Percentiles rank a stretch among this genome's conserved stretches.
phyloP scores from a whole-genome alignment of 2,888 invertebrate genomes.

The Petrolisthes cinctipes region DNA sequence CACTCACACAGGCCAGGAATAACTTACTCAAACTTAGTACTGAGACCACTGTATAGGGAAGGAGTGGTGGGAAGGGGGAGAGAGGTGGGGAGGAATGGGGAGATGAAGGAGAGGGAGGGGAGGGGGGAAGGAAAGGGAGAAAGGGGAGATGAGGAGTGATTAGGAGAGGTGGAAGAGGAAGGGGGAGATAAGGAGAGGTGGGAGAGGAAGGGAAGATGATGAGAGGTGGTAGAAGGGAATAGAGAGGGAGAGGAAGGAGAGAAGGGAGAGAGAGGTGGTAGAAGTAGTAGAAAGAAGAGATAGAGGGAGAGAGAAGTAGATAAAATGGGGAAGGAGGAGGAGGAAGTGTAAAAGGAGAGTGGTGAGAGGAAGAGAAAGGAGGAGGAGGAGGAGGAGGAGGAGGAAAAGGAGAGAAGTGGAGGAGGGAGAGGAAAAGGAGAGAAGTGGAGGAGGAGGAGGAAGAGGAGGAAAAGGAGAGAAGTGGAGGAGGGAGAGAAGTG shows the following conservation, averaged over 20 bases:
- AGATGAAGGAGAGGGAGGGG: neutral
- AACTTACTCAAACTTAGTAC: conserved; percentile 57
- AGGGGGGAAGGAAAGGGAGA: neutral
- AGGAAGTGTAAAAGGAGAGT: too few species aligned
- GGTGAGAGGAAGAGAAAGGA: too few species aligned
- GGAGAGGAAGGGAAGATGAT: neutral
- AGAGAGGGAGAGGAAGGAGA: neutral
- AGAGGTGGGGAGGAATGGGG: neutral
- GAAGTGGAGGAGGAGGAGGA: too few species aligned
- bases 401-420: too few species aligned
- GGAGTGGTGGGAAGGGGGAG: neutral
- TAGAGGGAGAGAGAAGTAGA: too few species aligned
- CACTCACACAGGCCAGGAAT: conserved; percentile 83
- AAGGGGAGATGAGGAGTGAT: neutral
- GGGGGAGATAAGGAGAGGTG: neutral
- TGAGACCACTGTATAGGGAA: conserved; percentile 60
- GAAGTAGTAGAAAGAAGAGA: neutral
- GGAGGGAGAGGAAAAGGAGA: too few species aligned
- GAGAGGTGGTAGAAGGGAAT: neutral
- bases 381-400: too few species aligned
- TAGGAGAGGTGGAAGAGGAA: neutral
- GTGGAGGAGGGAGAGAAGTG: too few species aligned
- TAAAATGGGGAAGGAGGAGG: too few species aligned
- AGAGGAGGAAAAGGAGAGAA: too few species aligned
- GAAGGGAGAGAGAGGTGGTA: neutral